Conservation (phyloP, 2,113 vertebrate species). For the Brachirus orientalis region DNA sequence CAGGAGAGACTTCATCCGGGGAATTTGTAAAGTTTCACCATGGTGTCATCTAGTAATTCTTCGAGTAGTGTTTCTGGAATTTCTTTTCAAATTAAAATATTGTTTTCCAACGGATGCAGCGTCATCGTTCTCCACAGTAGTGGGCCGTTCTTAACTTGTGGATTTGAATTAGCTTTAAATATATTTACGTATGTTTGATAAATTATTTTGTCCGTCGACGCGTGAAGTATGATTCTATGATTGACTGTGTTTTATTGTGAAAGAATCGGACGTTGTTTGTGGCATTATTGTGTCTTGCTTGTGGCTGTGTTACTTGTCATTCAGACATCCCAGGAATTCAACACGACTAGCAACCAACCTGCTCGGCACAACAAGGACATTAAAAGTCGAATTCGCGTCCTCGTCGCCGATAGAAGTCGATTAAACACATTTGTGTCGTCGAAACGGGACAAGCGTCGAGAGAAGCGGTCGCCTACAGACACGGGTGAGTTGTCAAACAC, state of each 20-base stretch:
- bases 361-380: slow-evolving; percentile 32
- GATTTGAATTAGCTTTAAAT: too few species aligned
- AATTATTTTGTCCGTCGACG: too few species aligned
- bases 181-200: too few species aligned
- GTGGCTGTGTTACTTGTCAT: slow-evolving; percentile 67
- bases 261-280: slow-evolving; percentile 8
- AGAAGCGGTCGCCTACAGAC: slow-evolving; percentile 3
- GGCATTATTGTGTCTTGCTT: neutral
- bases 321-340: slow-evolving; percentile 78
- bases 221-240: neutral
- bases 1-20: slow-evolving; percentile 18
- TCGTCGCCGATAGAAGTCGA: neutral
- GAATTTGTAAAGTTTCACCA: neutral
- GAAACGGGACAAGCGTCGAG: neutral
- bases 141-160: too few species aligned
- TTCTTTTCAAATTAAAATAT: slow-evolving; percentile 6
- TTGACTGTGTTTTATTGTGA: slow-evolving; percentile 41
- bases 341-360: slow-evolving; percentile 22
- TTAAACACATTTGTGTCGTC: neutral
- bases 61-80: neutral
- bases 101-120: too few species aligned
- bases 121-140: too few species aligned
- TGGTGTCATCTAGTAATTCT: neutral
- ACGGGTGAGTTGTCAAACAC: slow-evolving; percentile 52
- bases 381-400: neutral